Percentiles rank a stretch among this genome's conserved stretches.
These are phyloP conservation scores for Paratrypauchen microcephalus DNA, from an alignment of 2,797 vertebrate genomes.

Conservation along the genomic window DNA sequence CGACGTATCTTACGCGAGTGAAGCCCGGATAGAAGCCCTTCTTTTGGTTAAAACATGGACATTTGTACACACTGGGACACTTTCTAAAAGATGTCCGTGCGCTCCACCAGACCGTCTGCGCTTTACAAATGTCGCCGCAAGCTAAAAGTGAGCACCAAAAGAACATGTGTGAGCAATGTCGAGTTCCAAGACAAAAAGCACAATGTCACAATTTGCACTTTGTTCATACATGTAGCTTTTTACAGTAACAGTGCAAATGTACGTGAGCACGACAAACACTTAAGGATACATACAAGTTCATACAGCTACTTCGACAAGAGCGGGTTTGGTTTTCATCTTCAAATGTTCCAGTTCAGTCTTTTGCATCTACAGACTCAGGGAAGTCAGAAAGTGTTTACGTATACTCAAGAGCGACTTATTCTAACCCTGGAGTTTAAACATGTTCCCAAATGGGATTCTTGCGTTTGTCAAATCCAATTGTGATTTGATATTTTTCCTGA, in stretches of 20 bases:
- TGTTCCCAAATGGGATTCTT: too few species aligned
- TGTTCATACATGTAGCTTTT: constrained; percentile 68
- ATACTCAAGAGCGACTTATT: too few species aligned
- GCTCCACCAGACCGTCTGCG: neutral
- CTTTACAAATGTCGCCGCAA: constrained; percentile 1
- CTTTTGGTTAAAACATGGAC: neutral
- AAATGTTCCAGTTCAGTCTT: constrained; percentile 46
- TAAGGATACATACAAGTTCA: constrained; percentile 69
- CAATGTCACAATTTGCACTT: constrained; percentile 54
- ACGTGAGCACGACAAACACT: constrained; percentile 75
- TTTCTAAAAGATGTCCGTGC: neutral
- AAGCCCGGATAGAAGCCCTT: neutral
- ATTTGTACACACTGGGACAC: neutral
- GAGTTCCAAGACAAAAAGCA: constrained; percentile 27
- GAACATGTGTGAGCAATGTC: constrained; percentile 11
- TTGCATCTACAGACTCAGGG: constrained; percentile 50
- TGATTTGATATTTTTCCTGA: too few species aligned
- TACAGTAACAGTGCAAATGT: constrained; percentile 76
- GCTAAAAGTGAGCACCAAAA: constrained; percentile 18
- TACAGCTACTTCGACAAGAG: constrained; percentile 73
- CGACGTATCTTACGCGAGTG: neutral
- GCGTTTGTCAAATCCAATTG: too few species aligned
- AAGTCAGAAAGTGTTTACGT: constrained; percentile 30
- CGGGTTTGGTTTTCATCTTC: constrained; percentile 47
- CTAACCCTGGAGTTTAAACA: too few species aligned